Conservation (phyloP, 2,797 vertebrate species). For the Rachycentron canadum region DNA sequence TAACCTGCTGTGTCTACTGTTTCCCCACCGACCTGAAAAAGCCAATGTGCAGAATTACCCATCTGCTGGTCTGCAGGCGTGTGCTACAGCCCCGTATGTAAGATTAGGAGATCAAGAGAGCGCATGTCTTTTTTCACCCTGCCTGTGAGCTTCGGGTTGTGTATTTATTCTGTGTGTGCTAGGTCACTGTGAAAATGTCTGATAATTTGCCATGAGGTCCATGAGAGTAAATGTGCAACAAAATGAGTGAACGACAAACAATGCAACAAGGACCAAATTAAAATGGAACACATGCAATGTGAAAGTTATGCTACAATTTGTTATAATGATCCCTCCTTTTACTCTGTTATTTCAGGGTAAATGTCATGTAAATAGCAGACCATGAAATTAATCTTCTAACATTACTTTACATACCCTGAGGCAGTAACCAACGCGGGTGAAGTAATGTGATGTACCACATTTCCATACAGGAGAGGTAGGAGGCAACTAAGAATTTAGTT, state of each 20-base stretch:
- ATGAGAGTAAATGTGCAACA: slow-evolving; percentile 12
- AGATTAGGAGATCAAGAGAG: slow-evolving; percentile 62
- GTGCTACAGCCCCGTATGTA: slow-evolving; percentile 37
- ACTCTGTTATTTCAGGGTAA: slow-evolving; percentile 52
- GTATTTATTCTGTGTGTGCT: slow-evolving; percentile 17
- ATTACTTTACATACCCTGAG: slow-evolving; percentile 55
- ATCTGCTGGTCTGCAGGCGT: slow-evolving; percentile 48
- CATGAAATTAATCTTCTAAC: slow-evolving; percentile 63
- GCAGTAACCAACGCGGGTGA: slow-evolving; percentile 39
- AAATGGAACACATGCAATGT: slow-evolving; percentile 33
- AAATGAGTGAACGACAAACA: slow-evolving; percentile 27
- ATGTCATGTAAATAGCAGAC: slow-evolving; percentile 57
- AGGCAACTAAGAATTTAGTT: slow-evolving; percentile 56
- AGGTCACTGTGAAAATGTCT: slow-evolving; percentile 30
- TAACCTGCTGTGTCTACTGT: slow-evolving; percentile 66
- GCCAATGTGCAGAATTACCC: slow-evolving; percentile 44
- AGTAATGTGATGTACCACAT: slow-evolving; percentile 58
- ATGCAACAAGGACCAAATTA: not conserved
- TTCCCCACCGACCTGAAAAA: slow-evolving; percentile 52
- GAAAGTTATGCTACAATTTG: slow-evolving; percentile 30
- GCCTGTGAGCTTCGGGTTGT: slow-evolving; percentile 17
- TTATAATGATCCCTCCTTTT: slow-evolving; percentile 39
- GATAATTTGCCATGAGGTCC: slow-evolving; percentile 35
- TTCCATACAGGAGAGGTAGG: slow-evolving; percentile 61
- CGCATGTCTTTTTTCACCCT: slow-evolving; percentile 25